A percentile compares a stretch with the other conserved stretches of the same genome.
These are phyloP conservation scores for Dendrocopos noguchii DNA, from an alignment of 2,113 vertebrate species.

Conservation along the genomic window DNA sequence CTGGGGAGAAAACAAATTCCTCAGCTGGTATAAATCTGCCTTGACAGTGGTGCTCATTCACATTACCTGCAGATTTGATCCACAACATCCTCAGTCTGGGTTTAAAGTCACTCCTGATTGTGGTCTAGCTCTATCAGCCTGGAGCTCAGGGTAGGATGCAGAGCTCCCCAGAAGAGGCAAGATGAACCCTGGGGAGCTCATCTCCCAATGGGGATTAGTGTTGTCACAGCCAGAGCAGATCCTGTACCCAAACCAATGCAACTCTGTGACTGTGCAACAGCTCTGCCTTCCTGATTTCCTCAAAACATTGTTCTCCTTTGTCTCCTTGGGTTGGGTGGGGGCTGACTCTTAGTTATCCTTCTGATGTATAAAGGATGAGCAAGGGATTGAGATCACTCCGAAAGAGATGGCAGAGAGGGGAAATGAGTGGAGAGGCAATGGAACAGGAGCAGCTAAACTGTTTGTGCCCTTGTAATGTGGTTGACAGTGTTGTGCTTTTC, in stretches of 20 bases:
- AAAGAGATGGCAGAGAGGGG: not conserved
- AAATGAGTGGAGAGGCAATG: not conserved
- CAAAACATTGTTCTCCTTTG: not conserved
- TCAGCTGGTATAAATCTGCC: not conserved
- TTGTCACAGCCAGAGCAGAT: not conserved
- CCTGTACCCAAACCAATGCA: not conserved
- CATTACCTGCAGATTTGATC: not conserved
- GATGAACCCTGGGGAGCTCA: not conserved
- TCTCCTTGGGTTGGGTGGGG: not conserved
- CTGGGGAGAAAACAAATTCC: not conserved
- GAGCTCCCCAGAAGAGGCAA: not conserved
- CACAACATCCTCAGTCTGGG: not conserved
- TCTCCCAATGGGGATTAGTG: fast-evolving
- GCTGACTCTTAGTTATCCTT: not conserved
- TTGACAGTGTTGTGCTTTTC: fast-evolving
- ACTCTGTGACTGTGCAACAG: not conserved
- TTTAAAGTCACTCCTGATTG: not conserved
- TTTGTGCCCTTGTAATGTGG: not conserved
- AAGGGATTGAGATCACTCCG: not conserved
- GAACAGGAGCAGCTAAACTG: not conserved
- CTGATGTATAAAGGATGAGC: not conserved
- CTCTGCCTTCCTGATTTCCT: not conserved
- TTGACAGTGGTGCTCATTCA: not conserved
- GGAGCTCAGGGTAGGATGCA: not conserved
- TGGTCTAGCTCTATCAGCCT: not conserved